Percentiles rank a stretch among this genome's conserved stretches.
Evolutionary conservation across 1,140 invertebrate species (phyloP).

Genomic region (Drosophila albomicans): DNA sequence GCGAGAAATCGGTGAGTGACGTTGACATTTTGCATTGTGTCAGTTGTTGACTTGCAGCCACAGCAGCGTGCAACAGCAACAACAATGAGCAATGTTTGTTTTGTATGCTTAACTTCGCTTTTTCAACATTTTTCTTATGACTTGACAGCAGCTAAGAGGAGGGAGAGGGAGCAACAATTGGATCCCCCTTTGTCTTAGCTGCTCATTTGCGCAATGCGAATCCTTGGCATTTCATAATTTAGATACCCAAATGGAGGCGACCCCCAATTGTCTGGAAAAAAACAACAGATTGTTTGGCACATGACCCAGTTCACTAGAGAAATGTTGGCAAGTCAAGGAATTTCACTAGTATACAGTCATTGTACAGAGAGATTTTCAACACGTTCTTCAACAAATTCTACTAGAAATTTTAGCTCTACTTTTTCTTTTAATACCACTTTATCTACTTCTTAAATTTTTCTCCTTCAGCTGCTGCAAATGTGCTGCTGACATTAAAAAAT

Average conservation of each 20-base stretch:
- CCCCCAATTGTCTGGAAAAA: neutral
- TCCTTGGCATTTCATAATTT: constrained; percentile 55
- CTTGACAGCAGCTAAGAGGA: constrained; percentile 28
- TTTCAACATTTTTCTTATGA: constrained; percentile 33
- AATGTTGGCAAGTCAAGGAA: too few relatives aligned
- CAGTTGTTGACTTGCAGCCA: constrained; percentile 45
- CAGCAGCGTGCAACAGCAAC: constrained; percentile 13
- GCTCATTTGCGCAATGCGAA: constrained; percentile 37
- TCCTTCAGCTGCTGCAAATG: constrained; percentile 10
- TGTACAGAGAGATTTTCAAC: neutral
- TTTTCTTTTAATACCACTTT: too few relatives aligned
- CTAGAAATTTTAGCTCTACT: neutral
- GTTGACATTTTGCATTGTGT: constrained; percentile 50
- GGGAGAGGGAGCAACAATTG: neutral
- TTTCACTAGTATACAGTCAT: neutral
- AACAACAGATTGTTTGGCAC: constrained; percentile 40
- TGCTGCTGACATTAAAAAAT: constrained; percentile 38
- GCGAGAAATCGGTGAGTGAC: constrained; percentile 19
- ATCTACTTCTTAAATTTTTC: too few relatives aligned
- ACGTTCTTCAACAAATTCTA: neutral
- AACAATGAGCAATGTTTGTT: constrained; percentile 15
- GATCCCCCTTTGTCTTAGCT: neutral
- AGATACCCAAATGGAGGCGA: constrained; percentile 2
- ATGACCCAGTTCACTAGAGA: constrained; percentile 65
- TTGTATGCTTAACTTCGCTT: constrained; percentile 33